A percentile compares a stretch with the other conserved stretches of the same genome.
phyloP scores from a whole-genome alignment of 2,888 invertebrate species.

The Xestia c-nigrum region DNA sequence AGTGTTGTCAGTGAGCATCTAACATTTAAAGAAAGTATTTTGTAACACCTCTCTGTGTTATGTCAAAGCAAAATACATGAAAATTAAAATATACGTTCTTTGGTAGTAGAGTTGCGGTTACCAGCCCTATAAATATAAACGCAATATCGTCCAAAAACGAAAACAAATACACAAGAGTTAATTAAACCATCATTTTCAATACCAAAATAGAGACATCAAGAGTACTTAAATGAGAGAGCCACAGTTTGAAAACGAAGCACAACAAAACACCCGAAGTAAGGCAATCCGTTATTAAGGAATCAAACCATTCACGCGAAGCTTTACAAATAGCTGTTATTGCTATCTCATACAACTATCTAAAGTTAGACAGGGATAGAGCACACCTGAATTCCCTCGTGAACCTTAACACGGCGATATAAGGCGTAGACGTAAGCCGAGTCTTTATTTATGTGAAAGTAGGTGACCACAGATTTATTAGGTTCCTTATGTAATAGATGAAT shows the following conservation, averaged over 20 bases:
- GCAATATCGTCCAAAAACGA: conserved; percentile 6
- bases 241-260: conserved; percentile 55
- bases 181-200: conserved; percentile 31
- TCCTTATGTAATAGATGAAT: conserved; percentile 81
- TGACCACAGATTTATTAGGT: conserved; percentile 85
- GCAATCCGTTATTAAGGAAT: conserved; percentile 74
- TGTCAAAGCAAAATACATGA: neutral
- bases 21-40: neutral
- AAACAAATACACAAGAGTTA: conserved; percentile 8
- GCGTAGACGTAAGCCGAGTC: conserved; percentile 74
- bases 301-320: conserved; percentile 73
- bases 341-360: conserved; percentile 74
- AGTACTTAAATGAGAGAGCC: conserved; percentile 37
- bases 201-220: conserved; percentile 44
- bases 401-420: conserved; percentile 79
- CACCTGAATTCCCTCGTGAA: conserved; percentile 75
- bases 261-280: conserved; percentile 69
- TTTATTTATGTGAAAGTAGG: conserved; percentile 83
- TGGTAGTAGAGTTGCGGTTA: neutral
- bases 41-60: neutral
- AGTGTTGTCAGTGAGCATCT: neutral
- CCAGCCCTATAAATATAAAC: neutral
- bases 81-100: neutral
- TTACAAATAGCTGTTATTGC: conserved; percentile 76
- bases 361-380: conserved; percentile 72